phyloP scores from a whole-genome alignment of 2,888 invertebrate species.

The Clitarchus hookeri region DNA sequence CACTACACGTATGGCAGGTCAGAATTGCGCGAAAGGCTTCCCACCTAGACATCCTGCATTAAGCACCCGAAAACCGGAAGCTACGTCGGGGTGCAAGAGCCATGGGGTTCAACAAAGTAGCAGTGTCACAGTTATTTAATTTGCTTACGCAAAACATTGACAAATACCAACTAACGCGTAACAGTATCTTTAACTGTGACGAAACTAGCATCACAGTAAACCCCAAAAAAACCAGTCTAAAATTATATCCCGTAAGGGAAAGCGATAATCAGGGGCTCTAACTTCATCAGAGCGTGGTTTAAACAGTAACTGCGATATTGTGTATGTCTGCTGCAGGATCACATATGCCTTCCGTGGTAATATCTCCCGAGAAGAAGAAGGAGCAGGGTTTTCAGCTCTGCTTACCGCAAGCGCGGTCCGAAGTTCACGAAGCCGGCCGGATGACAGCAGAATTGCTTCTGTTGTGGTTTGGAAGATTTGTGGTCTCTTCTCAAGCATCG shows the following conservation, averaged over 20 bases:
- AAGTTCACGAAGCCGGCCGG: no score
- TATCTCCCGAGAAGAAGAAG: no score
- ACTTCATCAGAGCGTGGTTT: background rate
- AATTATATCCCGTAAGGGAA: background rate
- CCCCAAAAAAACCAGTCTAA: background rate
- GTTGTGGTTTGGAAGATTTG: background rate
- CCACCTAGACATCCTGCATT: background rate
- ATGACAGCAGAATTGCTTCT: no score
- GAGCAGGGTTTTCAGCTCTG: no score
- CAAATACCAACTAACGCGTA: background rate
- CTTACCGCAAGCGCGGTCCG: no score
- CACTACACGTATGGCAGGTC: background rate
- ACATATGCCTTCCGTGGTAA: no score
- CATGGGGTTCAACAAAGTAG: background rate
- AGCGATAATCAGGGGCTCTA: no score
- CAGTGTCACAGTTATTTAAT: background rate
- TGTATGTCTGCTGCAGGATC: no score
- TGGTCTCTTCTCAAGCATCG: background rate
- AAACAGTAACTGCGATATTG: no score
- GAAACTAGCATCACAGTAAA: slow-evolving; percentile 10
- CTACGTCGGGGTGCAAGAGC: slow-evolving; percentile 12
- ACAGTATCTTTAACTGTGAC: background rate
- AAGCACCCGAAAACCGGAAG: slow-evolving; percentile 2
- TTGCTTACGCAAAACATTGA: slow-evolving; percentile 18
- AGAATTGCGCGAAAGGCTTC: background rate